Evolutionary conservation across 1,140 invertebrate species (phyloP).

Genomic region (Branchinecta lindahli): DNA sequence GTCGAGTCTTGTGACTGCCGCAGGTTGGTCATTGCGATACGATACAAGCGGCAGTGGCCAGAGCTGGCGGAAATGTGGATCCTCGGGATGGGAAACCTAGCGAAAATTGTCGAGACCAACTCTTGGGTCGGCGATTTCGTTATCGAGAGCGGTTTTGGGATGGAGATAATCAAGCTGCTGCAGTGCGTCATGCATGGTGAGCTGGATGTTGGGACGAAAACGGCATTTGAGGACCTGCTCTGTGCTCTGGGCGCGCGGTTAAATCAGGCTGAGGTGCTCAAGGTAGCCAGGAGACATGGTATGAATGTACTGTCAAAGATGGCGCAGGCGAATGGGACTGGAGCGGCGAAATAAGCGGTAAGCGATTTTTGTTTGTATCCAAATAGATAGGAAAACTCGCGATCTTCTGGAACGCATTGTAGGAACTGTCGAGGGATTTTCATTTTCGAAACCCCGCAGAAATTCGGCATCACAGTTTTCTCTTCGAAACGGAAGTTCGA

Average conservation of each 20-base stretch:
- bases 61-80: slow-evolving; percentile 83
- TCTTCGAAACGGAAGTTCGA: too few relatives aligned
- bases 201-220: slow-evolving; percentile 62
- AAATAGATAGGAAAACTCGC: too few relatives aligned
- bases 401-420: too few relatives aligned
- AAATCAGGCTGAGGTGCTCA: not conserved
- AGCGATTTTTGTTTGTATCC: too few relatives aligned
- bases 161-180: slow-evolving; percentile 63
- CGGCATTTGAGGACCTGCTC: slow-evolving; percentile 74
- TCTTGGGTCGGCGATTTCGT: slow-evolving; percentile 81
- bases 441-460: too few relatives aligned
- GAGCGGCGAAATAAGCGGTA: not conserved
- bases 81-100: slow-evolving; percentile 79
- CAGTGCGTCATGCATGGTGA: slow-evolving; percentile 62
- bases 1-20: slow-evolving; percentile 57
- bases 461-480: too few relatives aligned
- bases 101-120: slow-evolving; percentile 54
- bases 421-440: too few relatives aligned
- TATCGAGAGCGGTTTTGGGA: slow-evolving; percentile 77
- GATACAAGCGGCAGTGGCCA: slow-evolving; percentile 71
- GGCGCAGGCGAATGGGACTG: not conserved
- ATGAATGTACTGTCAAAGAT: not conserved
- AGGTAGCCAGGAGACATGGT: not conserved
- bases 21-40: slow-evolving; percentile 55
- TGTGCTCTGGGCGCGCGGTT: slow-evolving; percentile 43